A percentile compares a stretch with the other conserved stretches of the same genome.
Evolutionary conservation across 2,888 invertebrate species (phyloP).

Genomic region (Hemaris fuciformis): DNA sequence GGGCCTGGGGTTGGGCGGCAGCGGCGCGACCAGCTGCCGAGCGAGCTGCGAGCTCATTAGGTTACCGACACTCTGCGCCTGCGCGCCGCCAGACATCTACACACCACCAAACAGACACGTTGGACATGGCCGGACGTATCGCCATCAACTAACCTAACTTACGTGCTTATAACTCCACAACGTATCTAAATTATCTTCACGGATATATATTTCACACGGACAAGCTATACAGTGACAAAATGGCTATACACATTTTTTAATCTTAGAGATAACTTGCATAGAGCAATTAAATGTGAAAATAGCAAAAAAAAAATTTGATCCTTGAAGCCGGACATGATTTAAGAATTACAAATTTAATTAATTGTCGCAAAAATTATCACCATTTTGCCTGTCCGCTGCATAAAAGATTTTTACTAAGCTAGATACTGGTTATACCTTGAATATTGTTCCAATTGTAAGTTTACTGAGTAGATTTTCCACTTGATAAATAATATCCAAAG

Average conservation of each 20-base stretch:
- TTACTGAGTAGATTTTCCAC: background rate
- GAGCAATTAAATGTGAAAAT: background rate
- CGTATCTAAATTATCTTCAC: background rate
- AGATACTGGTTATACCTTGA: background rate
- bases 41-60: constrained; percentile 83
- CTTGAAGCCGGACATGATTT: background rate
- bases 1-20: constrained; percentile 75
- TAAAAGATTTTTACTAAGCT: background rate
- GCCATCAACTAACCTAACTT: constrained; percentile 12
- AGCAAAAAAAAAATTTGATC: too few relatives aligned
- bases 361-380: background rate
- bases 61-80: constrained; percentile 58
- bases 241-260: too few relatives aligned
- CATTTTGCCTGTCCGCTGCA: background rate
- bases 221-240: background rate
- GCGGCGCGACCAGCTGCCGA: constrained; percentile 82
- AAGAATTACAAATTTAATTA: background rate
- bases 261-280: background rate
- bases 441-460: background rate
- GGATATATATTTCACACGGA: background rate
- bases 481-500: constrained; percentile 27
- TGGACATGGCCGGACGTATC: constrained; percentile 19
- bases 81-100: constrained; percentile 65
- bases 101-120: constrained; percentile 55
- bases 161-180: background rate